Evolutionary conservation across 2,797 vertebrate genomes (phyloP).

Genomic region (Anisognathus igniventris): DNA sequence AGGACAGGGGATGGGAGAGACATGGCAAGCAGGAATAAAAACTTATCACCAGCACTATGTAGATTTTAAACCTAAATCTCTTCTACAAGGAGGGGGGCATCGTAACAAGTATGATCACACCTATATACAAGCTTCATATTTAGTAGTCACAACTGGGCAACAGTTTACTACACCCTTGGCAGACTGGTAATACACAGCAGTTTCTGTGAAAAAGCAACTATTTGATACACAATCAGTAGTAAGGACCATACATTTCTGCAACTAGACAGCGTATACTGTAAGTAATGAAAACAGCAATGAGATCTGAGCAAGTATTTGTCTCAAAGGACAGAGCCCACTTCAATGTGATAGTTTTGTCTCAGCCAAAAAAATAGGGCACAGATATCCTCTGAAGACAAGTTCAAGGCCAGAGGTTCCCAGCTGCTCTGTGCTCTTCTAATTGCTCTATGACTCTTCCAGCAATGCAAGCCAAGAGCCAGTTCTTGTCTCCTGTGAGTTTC

Average conservation of each 20-base stretch:
- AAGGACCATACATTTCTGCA: neutral
- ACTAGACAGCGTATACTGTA: neutral
- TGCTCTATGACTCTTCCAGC: neutral
- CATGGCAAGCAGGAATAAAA: neutral
- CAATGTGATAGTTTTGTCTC: neutral
- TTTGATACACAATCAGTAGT: neutral
- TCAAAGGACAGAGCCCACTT: neutral
- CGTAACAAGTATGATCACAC: fast-evolving
- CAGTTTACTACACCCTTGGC: neutral
- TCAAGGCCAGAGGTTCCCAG: neutral
- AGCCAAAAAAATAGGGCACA: neutral
- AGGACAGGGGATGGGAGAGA: neutral
- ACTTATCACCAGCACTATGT: neutral
- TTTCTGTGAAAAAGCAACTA: neutral
- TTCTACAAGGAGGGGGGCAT: neutral
- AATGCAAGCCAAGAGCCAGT: neutral
- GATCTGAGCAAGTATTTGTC: neutral
- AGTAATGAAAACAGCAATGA: neutral
- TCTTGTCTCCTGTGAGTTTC: neutral
- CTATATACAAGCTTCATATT: neutral
- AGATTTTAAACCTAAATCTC: neutral
- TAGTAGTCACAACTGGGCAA: neutral
- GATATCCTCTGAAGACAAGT: neutral
- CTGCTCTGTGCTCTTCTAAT: neutral
- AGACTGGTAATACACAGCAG: neutral